Evolutionary conservation across 2,888 invertebrate species (phyloP).

Genomic region (Eupithecia inturbata): DNA sequence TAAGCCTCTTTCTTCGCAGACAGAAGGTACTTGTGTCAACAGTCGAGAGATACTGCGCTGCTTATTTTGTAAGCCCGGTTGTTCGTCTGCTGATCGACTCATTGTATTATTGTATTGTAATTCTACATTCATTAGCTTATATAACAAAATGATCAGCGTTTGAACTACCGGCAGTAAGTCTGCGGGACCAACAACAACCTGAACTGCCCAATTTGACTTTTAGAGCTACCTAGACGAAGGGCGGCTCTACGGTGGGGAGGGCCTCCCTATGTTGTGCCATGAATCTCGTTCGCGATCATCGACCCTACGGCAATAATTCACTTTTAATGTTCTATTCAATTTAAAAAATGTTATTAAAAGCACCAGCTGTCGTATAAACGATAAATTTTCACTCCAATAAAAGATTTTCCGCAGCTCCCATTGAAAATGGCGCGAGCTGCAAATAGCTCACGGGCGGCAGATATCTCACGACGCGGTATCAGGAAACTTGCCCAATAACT

Average conservation of each 20-base stretch:
- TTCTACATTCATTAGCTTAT: too few relatives aligned
- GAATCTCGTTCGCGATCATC: not conserved
- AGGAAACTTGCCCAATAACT: slow-evolving; percentile 4
- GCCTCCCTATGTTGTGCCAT: too few relatives aligned
- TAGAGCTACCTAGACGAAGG: too few relatives aligned
- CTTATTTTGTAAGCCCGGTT: too few relatives aligned
- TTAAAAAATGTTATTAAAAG: not conserved
- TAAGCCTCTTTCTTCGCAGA: not conserved
- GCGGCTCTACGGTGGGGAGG: too few relatives aligned
- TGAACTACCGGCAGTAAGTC: too few relatives aligned
- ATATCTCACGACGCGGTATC: not conserved
- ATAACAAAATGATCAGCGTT: too few relatives aligned
- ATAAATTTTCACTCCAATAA: slow-evolving; percentile 2
- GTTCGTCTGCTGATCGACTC: too few relatives aligned
- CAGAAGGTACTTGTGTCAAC: not conserved
- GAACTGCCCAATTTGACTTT: too few relatives aligned
- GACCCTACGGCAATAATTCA: not conserved
- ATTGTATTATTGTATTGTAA: too few relatives aligned
- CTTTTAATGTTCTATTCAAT: not conserved
- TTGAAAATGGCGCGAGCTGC: not conserved
- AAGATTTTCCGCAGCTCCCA: not conserved
- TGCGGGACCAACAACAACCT: too few relatives aligned
- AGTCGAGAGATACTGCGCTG: not conserved
- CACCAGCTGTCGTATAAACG: not conserved
- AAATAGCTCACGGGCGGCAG: not conserved